These are phyloP conservation scores for Thaumetopoea pityocampa DNA, from an alignment of 1,140 invertebrate species.

Conservation along the genomic window DNA sequence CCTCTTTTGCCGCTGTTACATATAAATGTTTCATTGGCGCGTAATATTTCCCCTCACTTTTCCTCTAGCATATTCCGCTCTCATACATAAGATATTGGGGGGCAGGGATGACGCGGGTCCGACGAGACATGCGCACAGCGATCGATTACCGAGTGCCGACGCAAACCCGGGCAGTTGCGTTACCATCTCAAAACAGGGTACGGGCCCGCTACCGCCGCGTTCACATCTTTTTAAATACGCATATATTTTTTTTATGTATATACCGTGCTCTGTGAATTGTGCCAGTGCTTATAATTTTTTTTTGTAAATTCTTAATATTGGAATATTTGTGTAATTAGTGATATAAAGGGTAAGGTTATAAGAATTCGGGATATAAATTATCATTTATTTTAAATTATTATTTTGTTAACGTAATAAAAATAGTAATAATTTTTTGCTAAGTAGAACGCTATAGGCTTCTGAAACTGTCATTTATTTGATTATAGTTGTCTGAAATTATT, in stretches of 20 bases:
- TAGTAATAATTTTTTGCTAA: too few species aligned
- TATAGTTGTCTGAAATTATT: too few species aligned
- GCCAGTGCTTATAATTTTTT: too few species aligned
- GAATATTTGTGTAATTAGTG: too few species aligned
- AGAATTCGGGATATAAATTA: too few species aligned
- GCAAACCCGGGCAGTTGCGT: conserved; percentile 48
- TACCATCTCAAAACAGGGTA: conserved; percentile 9
- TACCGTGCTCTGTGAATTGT: conserved; percentile 35
- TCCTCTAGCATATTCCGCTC: conserved; percentile 38
- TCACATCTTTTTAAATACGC: conserved; percentile 38
- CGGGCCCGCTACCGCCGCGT: conserved; percentile 13
- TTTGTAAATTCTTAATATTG: too few species aligned
- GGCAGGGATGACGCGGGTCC: conserved; percentile 42
- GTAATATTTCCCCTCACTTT: conserved; percentile 41
- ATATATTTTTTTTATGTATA: conserved; percentile 35
- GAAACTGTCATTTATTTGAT: too few species aligned
- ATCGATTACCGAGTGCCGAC: conserved; percentile 51
- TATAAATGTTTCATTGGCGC: background rate
- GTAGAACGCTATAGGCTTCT: too few species aligned
- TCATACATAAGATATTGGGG: conserved; percentile 69
- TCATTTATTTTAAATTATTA: too few species aligned
- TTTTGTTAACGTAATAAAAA: too few species aligned
- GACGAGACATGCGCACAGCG: conserved; percentile 51
- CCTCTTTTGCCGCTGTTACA: too few species aligned
- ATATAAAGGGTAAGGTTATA: too few species aligned